These are phyloP conservation scores for Falcunculus frontatus DNA, from an alignment of 2,113 vertebrate species.

Conservation along the genomic window DNA sequence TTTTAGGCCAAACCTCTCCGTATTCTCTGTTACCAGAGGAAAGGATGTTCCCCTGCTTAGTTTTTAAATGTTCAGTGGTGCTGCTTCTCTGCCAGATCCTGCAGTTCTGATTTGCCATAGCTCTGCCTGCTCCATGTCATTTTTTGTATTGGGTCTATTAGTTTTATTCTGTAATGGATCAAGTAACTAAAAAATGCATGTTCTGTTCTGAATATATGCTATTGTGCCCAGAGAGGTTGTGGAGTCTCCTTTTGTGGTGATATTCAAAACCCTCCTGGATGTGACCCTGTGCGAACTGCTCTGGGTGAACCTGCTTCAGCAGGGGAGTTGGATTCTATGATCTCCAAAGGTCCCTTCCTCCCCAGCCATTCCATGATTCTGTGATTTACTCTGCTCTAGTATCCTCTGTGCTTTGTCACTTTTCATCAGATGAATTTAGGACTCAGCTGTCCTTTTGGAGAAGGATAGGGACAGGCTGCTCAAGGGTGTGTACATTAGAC, in stretches of 20 bases:
- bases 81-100: background rate
- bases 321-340: background rate
- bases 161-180: background rate
- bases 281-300: background rate
- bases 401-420: background rate
- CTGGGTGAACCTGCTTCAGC: background rate
- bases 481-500: background rate
- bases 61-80: background rate
- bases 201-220: background rate
- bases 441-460: background rate
- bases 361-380: background rate
- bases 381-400: background rate
- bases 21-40: background rate
- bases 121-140: fast-evolving
- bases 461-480: background rate
- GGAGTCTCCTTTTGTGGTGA: background rate
- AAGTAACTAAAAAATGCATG: background rate
- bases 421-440: background rate
- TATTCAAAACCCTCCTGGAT: background rate
- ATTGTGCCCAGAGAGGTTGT: background rate
- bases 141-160: background rate
- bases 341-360: background rate
- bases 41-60: background rate
- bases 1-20: background rate
- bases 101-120: background rate